Percentiles rank a stretch among this genome's conserved stretches.
phyloP scores from a whole-genome alignment of 2,113 vertebrate species.

The Mobula birostris region DNA sequence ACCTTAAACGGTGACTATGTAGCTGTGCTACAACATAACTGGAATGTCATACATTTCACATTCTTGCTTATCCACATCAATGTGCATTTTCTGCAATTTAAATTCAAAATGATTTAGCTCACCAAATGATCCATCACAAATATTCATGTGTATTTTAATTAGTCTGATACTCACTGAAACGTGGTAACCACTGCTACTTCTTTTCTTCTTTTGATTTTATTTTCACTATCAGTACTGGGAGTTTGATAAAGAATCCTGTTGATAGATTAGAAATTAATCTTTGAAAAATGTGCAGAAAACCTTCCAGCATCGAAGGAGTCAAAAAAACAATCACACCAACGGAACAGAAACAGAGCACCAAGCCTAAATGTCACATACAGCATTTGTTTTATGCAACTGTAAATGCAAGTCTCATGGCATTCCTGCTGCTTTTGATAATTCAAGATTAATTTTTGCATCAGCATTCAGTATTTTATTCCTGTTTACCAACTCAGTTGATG shows the following conservation, averaged over 20 bases:
- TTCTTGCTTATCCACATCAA: not conserved
- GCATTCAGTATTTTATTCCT: not conserved
- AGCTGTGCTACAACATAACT: not conserved
- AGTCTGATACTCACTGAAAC: not conserved
- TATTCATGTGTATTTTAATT: not conserved
- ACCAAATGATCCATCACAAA: not conserved
- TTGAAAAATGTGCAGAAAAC: not conserved
- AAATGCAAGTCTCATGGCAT: not conserved
- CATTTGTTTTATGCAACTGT: not conserved
- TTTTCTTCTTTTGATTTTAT: not conserved
- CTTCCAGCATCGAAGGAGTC: not conserved
- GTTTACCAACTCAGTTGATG: not conserved
- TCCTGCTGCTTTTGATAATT: constrained; percentile 24
- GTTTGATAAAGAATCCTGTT: not conserved
- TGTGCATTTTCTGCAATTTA: not conserved
- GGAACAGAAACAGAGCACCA: not conserved
- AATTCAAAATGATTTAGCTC: not conserved
- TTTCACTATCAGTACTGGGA: not conserved
- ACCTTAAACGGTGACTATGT: not conserved
- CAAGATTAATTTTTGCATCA: constrained; percentile 26
- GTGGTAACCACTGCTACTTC: not conserved
- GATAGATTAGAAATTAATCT: not conserved
- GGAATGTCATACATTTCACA: not conserved
- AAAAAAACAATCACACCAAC: not conserved
- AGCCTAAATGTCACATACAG: constrained; percentile 8